These are phyloP conservation scores for Pseudorectes ferrugineus DNA, from an alignment of 2,113 vertebrate species.

Conservation along the genomic window DNA sequence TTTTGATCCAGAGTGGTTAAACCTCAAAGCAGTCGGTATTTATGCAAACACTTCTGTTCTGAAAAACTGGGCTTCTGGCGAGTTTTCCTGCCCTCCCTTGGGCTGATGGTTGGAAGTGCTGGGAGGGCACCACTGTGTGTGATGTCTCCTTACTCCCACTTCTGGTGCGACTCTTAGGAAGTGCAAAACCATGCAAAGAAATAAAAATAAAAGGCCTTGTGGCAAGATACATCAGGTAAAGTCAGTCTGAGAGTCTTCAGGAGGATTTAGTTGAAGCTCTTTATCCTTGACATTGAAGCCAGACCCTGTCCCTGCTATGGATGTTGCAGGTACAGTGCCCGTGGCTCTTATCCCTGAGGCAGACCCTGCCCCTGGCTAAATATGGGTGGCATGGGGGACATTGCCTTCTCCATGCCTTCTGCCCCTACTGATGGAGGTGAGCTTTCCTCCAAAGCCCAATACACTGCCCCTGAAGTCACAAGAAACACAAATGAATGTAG, in stretches of 20 bases:
- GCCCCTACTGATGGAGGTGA: neutral
- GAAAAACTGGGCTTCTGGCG: neutral
- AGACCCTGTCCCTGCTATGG: neutral
- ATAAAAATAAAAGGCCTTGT: neutral
- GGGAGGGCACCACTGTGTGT: neutral
- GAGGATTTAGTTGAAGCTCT: neutral
- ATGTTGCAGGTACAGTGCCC: neutral
- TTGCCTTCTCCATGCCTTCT: neutral
- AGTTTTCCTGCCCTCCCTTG: neutral
- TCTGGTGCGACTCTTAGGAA: neutral
- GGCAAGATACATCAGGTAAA: neutral
- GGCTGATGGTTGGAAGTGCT: neutral
- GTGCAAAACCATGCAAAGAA: neutral
- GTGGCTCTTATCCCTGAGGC: neutral
- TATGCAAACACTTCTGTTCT: neutral
- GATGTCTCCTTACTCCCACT: neutral
- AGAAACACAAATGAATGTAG: neutral
- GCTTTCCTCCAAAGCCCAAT: neutral
- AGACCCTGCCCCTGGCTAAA: neutral
- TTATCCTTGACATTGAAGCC: neutral
- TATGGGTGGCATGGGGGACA: accelerated
- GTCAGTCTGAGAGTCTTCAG: neutral
- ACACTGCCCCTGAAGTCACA: neutral
- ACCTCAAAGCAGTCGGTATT: neutral
- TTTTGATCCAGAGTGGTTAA: neutral